A percentile compares a stretch with the other conserved stretches of the same genome.
phyloP scores from a whole-genome alignment of 2,888 invertebrate species.

The Charanyca ferruginea region DNA sequence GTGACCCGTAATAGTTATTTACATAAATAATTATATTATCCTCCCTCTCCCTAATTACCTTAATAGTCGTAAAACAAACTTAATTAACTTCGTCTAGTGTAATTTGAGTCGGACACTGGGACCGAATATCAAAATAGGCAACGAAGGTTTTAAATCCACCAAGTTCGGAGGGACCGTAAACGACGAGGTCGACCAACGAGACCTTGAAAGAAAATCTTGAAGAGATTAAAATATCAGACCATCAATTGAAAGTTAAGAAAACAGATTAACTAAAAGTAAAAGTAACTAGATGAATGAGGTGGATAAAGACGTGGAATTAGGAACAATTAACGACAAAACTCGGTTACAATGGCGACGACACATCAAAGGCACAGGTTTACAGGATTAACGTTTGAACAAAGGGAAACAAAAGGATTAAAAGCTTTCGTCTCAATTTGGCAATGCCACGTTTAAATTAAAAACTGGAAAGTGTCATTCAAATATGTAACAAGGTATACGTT shows the following conservation, averaged over 20 bases:
- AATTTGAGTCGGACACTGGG: constrained; percentile 58
- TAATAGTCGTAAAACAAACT: constrained; percentile 67
- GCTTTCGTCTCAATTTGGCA: constrained; percentile 75
- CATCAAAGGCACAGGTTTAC: constrained; percentile 76
- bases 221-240: constrained; percentile 53
- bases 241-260: constrained; percentile 58
- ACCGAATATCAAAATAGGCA: constrained; percentile 61
- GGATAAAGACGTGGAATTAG: constrained; percentile 71
- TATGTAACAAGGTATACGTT: constrained; percentile 83
- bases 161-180: constrained; percentile 31
- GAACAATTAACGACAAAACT: constrained; percentile 75
- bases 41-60: constrained; percentile 62
- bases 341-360: constrained; percentile 66
- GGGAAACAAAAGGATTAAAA: constrained; percentile 78
- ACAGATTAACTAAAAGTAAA: constrained; percentile 70
- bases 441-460: constrained; percentile 77
- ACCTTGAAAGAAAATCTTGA: constrained; percentile 40
- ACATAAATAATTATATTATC: constrained; percentile 67
- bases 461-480: constrained; percentile 83
- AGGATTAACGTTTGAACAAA: constrained; percentile 76
- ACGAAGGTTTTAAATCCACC: constrained; percentile 48
- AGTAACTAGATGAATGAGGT: constrained; percentile 66
- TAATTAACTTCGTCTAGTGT: constrained; percentile 61
- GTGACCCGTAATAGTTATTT: constrained; percentile 65
- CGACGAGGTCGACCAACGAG: constrained; percentile 7